These are phyloP conservation scores for Acrocera orbiculus DNA, from an alignment of 2,888 invertebrate species.

Conservation along the genomic window DNA sequence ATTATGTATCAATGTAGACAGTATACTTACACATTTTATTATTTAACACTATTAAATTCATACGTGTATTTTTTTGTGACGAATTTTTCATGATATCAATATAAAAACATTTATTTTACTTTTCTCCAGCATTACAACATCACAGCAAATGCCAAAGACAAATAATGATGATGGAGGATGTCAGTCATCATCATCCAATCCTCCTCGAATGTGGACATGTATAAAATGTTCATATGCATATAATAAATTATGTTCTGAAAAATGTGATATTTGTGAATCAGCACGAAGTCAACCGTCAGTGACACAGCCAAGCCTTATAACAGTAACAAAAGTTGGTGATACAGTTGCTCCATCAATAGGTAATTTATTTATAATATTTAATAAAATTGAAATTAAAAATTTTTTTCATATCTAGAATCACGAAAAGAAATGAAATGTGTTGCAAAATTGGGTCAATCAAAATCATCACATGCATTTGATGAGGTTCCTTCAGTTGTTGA, in stretches of 20 bases:
- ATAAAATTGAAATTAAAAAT: not conserved
- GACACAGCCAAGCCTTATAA: conserved; percentile 49
- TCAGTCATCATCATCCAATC: conserved; percentile 17
- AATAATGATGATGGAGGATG: conserved; percentile 20
- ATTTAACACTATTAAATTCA: no score
- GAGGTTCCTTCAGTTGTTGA: conserved; percentile 24
- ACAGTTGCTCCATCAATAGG: conserved; percentile 18
- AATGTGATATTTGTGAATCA: conserved; percentile 69
- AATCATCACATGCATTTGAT: conserved; percentile 17
- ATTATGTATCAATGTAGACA: no score
- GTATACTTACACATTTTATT: no score
- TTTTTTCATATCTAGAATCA: conserved; percentile 11
- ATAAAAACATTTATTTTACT: no score
- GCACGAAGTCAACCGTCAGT: conserved; percentile 41
- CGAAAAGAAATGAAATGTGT: conserved; percentile 16
- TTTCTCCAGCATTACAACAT: conserved; percentile 9
- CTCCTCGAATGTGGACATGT: conserved; percentile 67
- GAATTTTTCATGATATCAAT: no score
- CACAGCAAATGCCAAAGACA: conserved; percentile 13
- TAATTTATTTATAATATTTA: conserved; percentile 8
- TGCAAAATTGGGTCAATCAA: conserved; percentile 16
- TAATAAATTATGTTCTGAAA: conserved; percentile 60
- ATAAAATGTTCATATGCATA: conserved; percentile 75
- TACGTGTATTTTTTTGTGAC: no score
- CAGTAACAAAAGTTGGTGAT: conserved; percentile 38